Base-by-base conservation (phyloP, 1,140 invertebrate genomes). In the Lysiphlebus fabarum region DNA sequence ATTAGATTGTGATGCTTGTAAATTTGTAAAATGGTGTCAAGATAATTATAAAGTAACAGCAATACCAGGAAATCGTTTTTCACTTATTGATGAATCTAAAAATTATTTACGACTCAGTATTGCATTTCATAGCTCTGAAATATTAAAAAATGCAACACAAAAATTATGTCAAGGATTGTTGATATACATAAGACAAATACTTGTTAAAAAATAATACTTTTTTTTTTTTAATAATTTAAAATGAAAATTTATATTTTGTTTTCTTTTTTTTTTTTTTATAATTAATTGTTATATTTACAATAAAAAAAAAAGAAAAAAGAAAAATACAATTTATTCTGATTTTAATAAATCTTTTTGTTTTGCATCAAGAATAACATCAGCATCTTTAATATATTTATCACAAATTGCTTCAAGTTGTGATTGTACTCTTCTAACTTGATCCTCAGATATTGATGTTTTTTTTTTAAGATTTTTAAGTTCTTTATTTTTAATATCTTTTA, bases 401-500 rank as follows among this genome's bases (percentile, higher is more conserved):
- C 84, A 85, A 54, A 91, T 67, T 38, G 82, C 80, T 45, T 80
- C 82, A 43, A 92, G 78, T 77, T 91, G 90, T 59, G 84, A 82
- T 64, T 87, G 84, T 7, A 86, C 81, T 76, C 80, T 84, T 66
- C 82, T 83, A 5, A 82, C 65, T 41, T 87, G 66, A 73, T 96
- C 92, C 70, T 86, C 79, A 3, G 87, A 86, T 14, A 89, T 65
- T 7, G 81, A 76, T 2, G 79, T 77, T 65, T 88, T 83, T 61
- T 85, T 87, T 70, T 90, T 91, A 0, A 88, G 66, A 62, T 82
- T 83, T 66, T 87, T 91, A 1, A 89, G 73, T 60, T 84, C 85
- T 63, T 87, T 85, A 70, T 88, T 91, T 71, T 94, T 89, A 5
- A 90, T 77, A 62, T 90, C 85, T 75, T 88, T 88, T n/a, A 96